These are phyloP conservation scores for Prionailurus viverrinus DNA, from an alignment of 2,113 vertebrate genomes.

Conservation along the genomic window DNA sequence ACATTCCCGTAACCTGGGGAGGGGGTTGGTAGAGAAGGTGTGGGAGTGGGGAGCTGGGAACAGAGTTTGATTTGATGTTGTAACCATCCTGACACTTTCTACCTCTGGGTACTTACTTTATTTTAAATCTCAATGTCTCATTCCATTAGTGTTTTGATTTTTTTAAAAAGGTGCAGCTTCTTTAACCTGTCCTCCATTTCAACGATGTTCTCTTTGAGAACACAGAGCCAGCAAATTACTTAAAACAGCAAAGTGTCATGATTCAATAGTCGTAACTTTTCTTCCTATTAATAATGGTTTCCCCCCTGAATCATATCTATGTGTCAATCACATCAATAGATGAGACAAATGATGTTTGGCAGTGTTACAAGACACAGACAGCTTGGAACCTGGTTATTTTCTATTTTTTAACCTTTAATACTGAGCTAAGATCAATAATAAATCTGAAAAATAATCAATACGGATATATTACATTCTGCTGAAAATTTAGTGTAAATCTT, in stretches of 20 bases:
- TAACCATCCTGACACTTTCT: conserved; percentile 70
- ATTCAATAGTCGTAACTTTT: conserved; percentile 88
- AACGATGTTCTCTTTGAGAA: conserved; percentile 73
- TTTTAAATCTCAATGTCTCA: conserved; percentile 78
- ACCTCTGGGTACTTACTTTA: conserved; percentile 74
- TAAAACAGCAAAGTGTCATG: conserved; percentile 81
- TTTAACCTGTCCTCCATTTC: conserved; percentile 79
- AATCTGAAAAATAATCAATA: conserved; percentile 86
- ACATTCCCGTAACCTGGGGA: conserved; percentile 61
- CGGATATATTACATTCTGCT: conserved; percentile 77
- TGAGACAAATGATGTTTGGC: conserved; percentile 86
- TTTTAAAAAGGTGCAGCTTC: conserved; percentile 75
- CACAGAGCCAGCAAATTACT: conserved; percentile 85
- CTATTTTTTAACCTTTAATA: conserved; percentile 82
- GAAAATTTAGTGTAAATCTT: conserved; percentile 82
- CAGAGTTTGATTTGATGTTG: conserved; percentile 65
- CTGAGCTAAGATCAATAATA: conserved; percentile 85
- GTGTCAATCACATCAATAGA: conserved; percentile 85
- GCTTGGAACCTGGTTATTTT: conserved; percentile 84
- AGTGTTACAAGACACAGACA: conserved; percentile 72
- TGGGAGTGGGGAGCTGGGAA: conserved; percentile 47
- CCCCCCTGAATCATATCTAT: conserved; percentile 82
- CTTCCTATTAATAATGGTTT: conserved; percentile 85
- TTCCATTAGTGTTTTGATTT: conserved; percentile 83
- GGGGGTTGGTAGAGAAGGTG: neutral